Conservation (phyloP, 2,888 invertebrate species). For the Caenorhabditis uteleia region DNA sequence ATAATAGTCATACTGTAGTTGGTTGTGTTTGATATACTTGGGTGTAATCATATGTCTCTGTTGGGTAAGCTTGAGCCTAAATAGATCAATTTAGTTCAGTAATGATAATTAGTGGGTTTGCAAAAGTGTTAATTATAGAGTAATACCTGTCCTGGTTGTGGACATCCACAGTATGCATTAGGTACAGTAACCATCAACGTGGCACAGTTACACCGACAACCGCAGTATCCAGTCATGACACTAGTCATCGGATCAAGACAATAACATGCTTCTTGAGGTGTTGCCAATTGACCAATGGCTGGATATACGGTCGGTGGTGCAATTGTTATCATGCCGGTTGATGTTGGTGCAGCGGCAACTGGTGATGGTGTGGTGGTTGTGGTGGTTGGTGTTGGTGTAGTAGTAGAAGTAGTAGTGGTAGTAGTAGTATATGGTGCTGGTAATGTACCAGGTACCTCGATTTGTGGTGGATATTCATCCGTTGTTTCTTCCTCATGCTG, state of each 20-base stretch:
- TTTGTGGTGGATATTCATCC: slow-evolving; percentile 17
- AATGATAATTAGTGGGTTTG: not conserved
- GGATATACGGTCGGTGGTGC: slow-evolving; percentile 37
- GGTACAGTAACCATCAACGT: slow-evolving; percentile 46
- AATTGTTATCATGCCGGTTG: too few relatives aligned
- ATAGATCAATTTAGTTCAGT: not conserved
- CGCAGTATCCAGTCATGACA: slow-evolving; percentile 36
- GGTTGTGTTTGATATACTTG: slow-evolving; percentile 11
- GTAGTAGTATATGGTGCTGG: slow-evolving; percentile 20
- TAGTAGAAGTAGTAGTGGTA: slow-evolving; percentile 4
- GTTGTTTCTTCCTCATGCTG: slow-evolving; percentile 16
- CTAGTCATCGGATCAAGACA: slow-evolving; percentile 44
- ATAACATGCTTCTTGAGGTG: slow-evolving; percentile 44
- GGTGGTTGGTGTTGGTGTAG: slow-evolving; percentile 14
- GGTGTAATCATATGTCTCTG: slow-evolving; percentile 36
- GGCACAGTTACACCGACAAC: slow-evolving; percentile 50
- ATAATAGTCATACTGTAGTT: slow-evolving; percentile 13
- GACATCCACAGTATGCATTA: slow-evolving; percentile 49
- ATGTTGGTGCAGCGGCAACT: not conserved
- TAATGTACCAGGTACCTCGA: slow-evolving; percentile 24
- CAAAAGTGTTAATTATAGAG: not conserved
- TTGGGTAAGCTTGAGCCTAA: slow-evolving; percentile 14
- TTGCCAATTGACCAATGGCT: slow-evolving; percentile 42
- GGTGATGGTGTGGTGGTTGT: slow-evolving; percentile 4
- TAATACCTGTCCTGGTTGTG: slow-evolving; percentile 13